phyloP scores from a whole-genome alignment of 2,888 invertebrate genomes.

The Caradrina clavipalpis region DNA sequence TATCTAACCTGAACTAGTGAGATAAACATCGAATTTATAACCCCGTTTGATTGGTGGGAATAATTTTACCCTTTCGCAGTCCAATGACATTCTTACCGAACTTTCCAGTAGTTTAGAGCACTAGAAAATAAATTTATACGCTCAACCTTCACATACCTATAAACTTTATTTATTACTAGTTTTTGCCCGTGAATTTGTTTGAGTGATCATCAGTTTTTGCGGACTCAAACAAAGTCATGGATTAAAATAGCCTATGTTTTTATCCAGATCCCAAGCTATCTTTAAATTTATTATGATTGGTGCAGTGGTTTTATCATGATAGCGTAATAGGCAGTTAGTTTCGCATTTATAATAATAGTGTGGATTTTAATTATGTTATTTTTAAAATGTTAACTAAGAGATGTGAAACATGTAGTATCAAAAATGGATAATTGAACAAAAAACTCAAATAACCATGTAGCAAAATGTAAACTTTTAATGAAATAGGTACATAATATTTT shows the following conservation, averaged over 20 bases:
- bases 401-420: too few species aligned
- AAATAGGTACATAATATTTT: too few species aligned
- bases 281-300: not conserved
- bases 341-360: too few species aligned
- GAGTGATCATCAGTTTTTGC: not conserved
- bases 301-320: too few species aligned
- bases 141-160: constrained; percentile 76
- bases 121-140: constrained; percentile 90
- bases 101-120: constrained; percentile 94
- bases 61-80: constrained; percentile 94
- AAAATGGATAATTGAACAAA: too few species aligned
- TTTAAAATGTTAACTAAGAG: constrained; percentile 14
- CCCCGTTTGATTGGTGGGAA: constrained; percentile 96
- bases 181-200: not conserved
- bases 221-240: not conserved
- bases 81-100: constrained; percentile 93
- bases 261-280: not conserved
- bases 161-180: constrained; percentile 5
- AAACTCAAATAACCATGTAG: not conserved
- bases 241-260: not conserved
- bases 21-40: constrained; percentile 95
- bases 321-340: too few species aligned
- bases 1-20: constrained; percentile 96
- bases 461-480: not conserved
- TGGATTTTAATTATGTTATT: not conserved